phyloP scores from a whole-genome alignment of 1,140 invertebrate species.

The Venturia canescens region DNA sequence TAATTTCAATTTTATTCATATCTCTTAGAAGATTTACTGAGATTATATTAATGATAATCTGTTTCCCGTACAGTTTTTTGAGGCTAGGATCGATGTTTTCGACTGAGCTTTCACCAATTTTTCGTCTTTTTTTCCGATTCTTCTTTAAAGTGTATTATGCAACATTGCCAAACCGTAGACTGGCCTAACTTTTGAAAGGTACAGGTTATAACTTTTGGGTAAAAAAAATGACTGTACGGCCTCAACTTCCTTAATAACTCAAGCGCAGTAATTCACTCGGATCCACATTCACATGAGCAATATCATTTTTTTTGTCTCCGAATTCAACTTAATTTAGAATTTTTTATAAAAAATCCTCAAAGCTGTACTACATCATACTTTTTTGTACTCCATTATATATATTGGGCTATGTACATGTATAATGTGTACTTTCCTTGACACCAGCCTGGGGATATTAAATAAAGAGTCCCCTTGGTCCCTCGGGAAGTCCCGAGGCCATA shows the following conservation, averaged over 20 bases:
- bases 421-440: constrained; percentile 66
- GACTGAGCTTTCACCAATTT: too few relatives aligned
- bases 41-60: too few relatives aligned
- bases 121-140: too few relatives aligned
- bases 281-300: neutral
- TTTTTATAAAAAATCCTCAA: constrained; percentile 15
- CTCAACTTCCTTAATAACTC: neutral
- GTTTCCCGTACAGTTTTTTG: too few relatives aligned
- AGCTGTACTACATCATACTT: constrained; percentile 27
- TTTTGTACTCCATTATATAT: constrained; percentile 30
- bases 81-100: too few relatives aligned
- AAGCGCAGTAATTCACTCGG: neutral
- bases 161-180: too few relatives aligned
- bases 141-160: too few relatives aligned
- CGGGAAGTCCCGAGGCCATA: constrained; percentile 57
- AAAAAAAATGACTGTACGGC: too few relatives aligned
- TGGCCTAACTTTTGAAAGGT: too few relatives aligned
- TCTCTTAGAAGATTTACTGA: too few relatives aligned
- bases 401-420: constrained; percentile 54
- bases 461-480: constrained; percentile 64
- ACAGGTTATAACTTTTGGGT: too few relatives aligned
- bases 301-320: neutral
- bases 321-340: constrained; percentile 4
- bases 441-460: constrained; percentile 71
- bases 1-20: too few relatives aligned